Percentiles rank a stretch among this genome's conserved stretches.
Evolutionary conservation across 2,888 invertebrate genomes (phyloP).

Genomic region (Microctonus brassicae): DNA sequence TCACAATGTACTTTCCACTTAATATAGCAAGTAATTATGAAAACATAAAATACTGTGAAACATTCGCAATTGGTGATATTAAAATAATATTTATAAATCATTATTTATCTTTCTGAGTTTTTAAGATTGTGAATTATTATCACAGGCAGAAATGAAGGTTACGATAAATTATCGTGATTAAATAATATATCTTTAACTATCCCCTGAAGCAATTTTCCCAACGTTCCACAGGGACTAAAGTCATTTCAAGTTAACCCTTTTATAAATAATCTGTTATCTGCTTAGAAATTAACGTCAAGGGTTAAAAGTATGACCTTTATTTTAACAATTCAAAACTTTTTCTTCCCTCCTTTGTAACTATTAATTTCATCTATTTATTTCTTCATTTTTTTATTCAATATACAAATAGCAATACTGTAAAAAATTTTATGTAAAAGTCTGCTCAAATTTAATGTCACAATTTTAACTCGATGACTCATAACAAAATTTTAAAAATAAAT

Average conservation of each 20-base stretch:
- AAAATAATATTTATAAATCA: too few species aligned
- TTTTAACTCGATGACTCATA: too few species aligned
- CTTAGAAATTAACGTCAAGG: background rate
- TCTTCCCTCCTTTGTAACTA: background rate
- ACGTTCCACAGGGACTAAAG: constrained; percentile 9
- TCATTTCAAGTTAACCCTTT: constrained; percentile 21
- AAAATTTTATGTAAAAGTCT: too few species aligned
- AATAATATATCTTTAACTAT: background rate
- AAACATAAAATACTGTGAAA: too few species aligned
- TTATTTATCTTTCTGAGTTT: background rate
- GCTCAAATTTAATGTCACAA: too few species aligned
- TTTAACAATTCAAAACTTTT: background rate
- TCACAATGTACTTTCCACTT: too few species aligned
- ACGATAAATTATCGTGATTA: background rate
- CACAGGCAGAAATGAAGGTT: background rate
- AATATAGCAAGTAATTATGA: too few species aligned
- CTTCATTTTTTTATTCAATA: too few species aligned
- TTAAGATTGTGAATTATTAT: background rate
- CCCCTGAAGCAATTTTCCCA: background rate
- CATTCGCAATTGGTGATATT: too few species aligned
- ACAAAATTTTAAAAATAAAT: too few species aligned
- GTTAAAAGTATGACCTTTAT: background rate
- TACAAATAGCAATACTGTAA: too few species aligned
- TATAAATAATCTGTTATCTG: constrained; percentile 39
- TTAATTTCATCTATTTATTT: background rate